Conservation (phyloP, 1,140 invertebrate genomes). For the Radopholus similis region DNA sequence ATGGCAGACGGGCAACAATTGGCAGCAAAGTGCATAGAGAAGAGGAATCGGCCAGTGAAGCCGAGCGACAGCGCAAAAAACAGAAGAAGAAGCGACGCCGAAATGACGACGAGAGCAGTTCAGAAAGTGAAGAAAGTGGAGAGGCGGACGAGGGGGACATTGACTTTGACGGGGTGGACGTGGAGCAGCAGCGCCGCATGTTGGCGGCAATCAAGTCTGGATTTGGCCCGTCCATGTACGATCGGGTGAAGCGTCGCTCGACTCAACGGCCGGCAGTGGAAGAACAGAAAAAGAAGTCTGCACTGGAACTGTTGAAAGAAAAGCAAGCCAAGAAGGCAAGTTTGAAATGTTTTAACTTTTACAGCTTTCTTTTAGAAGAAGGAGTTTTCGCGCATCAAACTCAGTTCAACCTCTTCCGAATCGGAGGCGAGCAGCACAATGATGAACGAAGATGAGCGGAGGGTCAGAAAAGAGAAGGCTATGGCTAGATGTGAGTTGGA, state of each 20-base stretch:
- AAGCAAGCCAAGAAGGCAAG: constrained; percentile 30
- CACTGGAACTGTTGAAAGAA: constrained; percentile 27
- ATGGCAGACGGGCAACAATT: too few relatives aligned
- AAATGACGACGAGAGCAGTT: neutral
- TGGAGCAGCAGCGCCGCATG: constrained; percentile 23
- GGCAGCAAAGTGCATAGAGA: too few relatives aligned
- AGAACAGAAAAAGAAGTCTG: constrained; percentile 23
- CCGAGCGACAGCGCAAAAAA: constrained; percentile 9
- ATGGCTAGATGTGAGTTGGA: too few relatives aligned
- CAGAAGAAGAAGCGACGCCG: neutral
- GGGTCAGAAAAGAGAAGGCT: neutral
- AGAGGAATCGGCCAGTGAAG: neutral
- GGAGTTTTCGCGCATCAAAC: constrained; percentile 9
- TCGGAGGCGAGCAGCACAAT: neutral
- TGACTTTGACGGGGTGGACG: constrained; percentile 20
- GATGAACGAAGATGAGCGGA: neutral
- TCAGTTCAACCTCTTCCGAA: constrained; percentile 11
- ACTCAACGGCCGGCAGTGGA: constrained; percentile 13
- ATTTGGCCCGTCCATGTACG: constrained; percentile 34
- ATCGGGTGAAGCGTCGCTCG: constrained; percentile 32
- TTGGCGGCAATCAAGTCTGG: constrained; percentile 21
- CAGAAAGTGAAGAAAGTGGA: constrained; percentile 6
- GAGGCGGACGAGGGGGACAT: neutral
- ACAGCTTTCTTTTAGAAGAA: constrained; percentile 8
- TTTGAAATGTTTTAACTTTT: neutral